Conservation (phyloP, 2,113 vertebrate species). For the Mola mola region DNA sequence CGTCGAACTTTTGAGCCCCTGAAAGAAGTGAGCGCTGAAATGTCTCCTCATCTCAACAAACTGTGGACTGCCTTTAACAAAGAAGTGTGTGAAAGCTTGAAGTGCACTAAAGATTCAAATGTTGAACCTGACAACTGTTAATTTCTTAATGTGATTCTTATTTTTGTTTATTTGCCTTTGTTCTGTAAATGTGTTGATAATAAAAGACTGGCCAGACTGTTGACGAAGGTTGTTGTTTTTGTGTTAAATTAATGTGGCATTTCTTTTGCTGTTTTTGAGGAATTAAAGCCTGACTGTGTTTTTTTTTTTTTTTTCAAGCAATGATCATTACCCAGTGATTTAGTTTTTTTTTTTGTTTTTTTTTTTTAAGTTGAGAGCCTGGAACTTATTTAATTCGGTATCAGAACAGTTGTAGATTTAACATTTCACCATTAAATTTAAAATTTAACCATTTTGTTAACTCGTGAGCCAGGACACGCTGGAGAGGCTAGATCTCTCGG, state of each 20-base stretch:
- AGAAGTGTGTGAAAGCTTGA: conserved; percentile 39
- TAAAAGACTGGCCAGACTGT: conserved; percentile 80
- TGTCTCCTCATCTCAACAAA: conserved; percentile 27
- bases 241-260: too few species aligned
- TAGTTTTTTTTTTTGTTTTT: too few species aligned
- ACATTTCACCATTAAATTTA: too few species aligned
- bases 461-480: too few species aligned
- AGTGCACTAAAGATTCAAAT: conserved; percentile 74
- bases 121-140: conserved; percentile 43
- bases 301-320: neutral
- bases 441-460: too few species aligned
- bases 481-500: too few species aligned
- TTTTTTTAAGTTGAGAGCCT: too few species aligned
- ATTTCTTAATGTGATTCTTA: conserved; percentile 45
- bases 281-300: too few species aligned
- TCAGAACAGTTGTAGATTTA: too few species aligned
- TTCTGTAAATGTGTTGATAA: conserved; percentile 71
- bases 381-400: too few species aligned
- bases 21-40: conserved; percentile 35
- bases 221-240: conserved; percentile 14
- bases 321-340: too few species aligned
- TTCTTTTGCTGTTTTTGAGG: too few species aligned
- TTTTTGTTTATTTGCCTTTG: conserved; percentile 61
- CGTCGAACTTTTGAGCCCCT: conserved; percentile 5
- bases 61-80: conserved; percentile 43